phyloP scores from a whole-genome alignment of 23 tunicate genomes.

The Oikopleura dioica region DNA sequence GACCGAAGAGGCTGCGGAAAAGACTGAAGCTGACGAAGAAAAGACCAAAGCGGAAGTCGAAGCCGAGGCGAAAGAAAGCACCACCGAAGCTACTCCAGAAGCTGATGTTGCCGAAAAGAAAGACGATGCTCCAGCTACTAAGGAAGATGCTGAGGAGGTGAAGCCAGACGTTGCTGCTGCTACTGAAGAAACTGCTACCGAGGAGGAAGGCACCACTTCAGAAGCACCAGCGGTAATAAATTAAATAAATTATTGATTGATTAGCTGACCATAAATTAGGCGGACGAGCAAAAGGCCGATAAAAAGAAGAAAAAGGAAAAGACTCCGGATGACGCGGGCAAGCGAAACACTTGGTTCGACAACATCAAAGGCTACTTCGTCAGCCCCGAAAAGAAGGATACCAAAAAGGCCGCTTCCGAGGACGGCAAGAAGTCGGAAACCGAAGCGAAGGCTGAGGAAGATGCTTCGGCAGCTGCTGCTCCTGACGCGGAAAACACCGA shows the following conservation, averaged over 20 bases:
- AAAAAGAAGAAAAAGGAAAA: slow-evolving; percentile 11
- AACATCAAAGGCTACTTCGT: slow-evolving; percentile 10
- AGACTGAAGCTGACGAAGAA: background rate
- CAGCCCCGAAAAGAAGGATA: background rate
- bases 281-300: too few relatives aligned
- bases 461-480: background rate
- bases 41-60: too few relatives aligned
- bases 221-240: too few relatives aligned
- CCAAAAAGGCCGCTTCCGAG: background rate
- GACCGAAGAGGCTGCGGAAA: background rate
- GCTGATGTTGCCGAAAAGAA: background rate
- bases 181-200: too few relatives aligned
- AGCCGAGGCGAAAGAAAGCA: background rate
- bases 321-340: background rate
- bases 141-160: background rate
- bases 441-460: background rate
- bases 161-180: too few relatives aligned
- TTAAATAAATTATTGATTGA: too few relatives aligned
- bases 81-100: background rate
- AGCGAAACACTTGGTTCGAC: slow-evolving; percentile 9
- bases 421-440: background rate
- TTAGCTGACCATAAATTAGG: too few relatives aligned
- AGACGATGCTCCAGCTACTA: background rate
- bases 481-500: background rate
- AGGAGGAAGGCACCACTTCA: too few relatives aligned